phyloP scores from a whole-genome alignment of 2,888 invertebrate species.

The Megalurothrips usitatus region DNA sequence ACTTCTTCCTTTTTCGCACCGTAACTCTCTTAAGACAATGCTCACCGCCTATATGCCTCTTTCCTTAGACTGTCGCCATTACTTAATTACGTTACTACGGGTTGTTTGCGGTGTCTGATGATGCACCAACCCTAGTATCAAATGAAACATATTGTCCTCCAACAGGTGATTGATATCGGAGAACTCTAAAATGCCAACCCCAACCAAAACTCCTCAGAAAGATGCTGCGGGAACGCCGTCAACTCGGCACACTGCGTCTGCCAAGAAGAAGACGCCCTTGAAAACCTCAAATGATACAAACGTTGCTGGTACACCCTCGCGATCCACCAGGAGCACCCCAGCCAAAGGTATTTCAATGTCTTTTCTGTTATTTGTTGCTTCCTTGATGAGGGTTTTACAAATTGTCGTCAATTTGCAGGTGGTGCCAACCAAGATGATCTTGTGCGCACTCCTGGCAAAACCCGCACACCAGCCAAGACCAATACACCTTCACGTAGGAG shows the following conservation, averaged over 20 bases:
- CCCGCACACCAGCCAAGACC: not conserved
- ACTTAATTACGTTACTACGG: not conserved
- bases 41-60: not conserved
- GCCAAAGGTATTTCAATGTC: not conserved
- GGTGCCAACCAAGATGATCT: not conserved
- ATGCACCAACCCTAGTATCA: no score
- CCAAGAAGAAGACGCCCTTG: not conserved
- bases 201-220: not conserved
- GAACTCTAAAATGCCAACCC: not conserved
- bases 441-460: not conserved
- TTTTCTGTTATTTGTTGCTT: not conserved
- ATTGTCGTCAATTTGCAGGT: not conserved
- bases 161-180: not conserved
- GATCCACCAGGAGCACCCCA: not conserved
- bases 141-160: no score
- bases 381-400: not conserved
- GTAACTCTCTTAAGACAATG: not conserved
- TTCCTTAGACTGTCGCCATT: not conserved
- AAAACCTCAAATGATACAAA: not conserved
- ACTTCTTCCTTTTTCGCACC: no score
- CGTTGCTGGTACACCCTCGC: conserved; percentile 14
- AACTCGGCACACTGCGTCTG: not conserved
- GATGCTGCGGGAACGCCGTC: not conserved
- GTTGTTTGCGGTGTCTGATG: no score
- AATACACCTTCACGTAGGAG: not conserved